A percentile compares a stretch with the other conserved stretches of the same genome.
phyloP scores from a whole-genome alignment of 2,797 vertebrate genomes.

The Falco columbarius region DNA sequence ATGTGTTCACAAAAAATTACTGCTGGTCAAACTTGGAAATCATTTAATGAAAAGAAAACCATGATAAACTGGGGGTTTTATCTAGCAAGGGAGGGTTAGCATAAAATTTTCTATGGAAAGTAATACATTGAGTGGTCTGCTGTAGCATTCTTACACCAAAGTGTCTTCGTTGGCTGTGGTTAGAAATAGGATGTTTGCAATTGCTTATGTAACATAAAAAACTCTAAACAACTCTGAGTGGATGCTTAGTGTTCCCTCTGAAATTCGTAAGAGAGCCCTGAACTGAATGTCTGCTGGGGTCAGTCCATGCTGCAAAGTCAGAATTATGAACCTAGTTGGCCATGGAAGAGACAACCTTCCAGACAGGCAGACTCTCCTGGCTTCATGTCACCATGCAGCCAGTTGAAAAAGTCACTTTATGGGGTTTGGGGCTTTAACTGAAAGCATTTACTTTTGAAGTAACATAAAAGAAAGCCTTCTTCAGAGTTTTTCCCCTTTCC shows the following conservation, averaged over 20 bases:
- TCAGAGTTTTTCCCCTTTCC: neutral
- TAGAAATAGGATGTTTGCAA: neutral
- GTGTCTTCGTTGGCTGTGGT: neutral
- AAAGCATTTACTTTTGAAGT: neutral
- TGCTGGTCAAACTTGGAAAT: neutral
- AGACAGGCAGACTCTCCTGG: neutral
- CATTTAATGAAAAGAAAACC: neutral
- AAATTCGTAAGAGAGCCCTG: neutral
- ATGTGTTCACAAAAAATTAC: neutral
- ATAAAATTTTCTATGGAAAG: neutral
- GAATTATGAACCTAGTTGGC: neutral
- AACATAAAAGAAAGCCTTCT: neutral
- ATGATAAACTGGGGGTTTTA: neutral
- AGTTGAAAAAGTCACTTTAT: neutral
- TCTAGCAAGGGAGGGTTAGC: neutral
- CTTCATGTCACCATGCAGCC: neutral
- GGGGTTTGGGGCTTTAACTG: neutral
- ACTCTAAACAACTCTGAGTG: rapidly evolving
- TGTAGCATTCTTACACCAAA: neutral
- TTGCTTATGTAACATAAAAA: neutral
- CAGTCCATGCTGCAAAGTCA: neutral
- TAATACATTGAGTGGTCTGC: neutral
- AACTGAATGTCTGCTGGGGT: neutral
- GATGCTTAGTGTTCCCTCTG: neutral
- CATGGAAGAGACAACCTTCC: neutral